phyloP scores from a whole-genome alignment of 2,797 vertebrate genomes.

The Chiroxiphia lanceolata region DNA sequence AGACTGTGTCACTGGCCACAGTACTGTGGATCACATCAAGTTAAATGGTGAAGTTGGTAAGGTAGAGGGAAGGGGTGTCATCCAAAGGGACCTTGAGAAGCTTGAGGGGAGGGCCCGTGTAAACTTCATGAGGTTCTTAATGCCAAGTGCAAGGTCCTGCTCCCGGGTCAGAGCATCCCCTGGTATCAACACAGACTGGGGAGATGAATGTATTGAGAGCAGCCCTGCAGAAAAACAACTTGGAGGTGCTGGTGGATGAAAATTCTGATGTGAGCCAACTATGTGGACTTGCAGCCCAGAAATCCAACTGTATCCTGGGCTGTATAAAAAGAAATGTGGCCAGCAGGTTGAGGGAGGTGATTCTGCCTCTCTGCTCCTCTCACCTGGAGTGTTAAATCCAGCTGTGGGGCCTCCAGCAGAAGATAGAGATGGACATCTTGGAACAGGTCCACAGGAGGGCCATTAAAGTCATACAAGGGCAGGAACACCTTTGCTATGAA shows the following conservation, averaged over 20 bases:
- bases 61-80: not conserved
- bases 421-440: not conserved
- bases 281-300: not conserved
- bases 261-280: not conserved
- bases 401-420: fast-evolving
- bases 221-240: not conserved
- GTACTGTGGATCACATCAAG: not conserved
- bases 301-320: not conserved
- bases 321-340: not conserved
- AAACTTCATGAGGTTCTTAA: not conserved
- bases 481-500: not conserved
- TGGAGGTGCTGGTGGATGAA: not conserved
- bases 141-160: not conserved
- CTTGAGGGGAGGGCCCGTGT: not conserved
- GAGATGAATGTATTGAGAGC: not conserved
- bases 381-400: not conserved
- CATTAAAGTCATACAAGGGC: not conserved
- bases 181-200: not conserved
- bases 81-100: not conserved
- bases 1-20: not conserved
- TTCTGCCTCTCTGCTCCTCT: not conserved
- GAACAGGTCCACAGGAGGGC: not conserved
- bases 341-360: not conserved
- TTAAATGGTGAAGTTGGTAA: too few species aligned
- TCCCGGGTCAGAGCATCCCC: not conserved